Base-by-base conservation (phyloP, 1,140 invertebrate genomes). In the Pemphigus obesinymphae region DNA sequence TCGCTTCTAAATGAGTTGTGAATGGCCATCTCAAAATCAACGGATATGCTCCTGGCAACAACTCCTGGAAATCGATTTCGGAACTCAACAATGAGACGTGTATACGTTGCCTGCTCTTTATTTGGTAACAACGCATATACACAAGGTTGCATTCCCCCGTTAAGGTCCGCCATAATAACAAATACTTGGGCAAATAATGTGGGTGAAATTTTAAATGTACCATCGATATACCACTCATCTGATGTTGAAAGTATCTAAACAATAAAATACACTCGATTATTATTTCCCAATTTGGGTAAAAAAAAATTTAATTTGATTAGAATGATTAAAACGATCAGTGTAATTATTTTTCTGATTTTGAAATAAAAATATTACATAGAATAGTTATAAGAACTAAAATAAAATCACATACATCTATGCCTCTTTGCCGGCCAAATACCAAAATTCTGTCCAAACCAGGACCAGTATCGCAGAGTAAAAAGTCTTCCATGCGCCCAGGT, bases 1-100 rank as follows among this genome's bases (percentile, higher is more conserved):
- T 45, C 70, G 4, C 3, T 50, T 45, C 70, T 43, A 11, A 50
- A 43, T 8, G 70, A 11, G 20, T 73, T 73, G 15, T 73, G n/a
- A 3, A 50, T 50, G 20, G 70, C 70, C 4, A 45, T n/a, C 26
- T 73, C 70, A 73, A 73, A 73, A 45, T 73, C 70, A 11, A 73
- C 45, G 8, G 45, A 45, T 7, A 73, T 73, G 20, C 40, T 73
- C 5, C 40, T 20, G 7, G 37, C 40, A 43, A 23, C 15, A 5
- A 73, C 13, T n/a, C 40, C 37, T 26, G 70, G 45, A 26, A 13
- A 37, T 17, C 45, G 37, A 23, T 45, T 40, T 45, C 15, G 6
- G 1, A 73, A 6, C 11, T 43, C 70, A 11, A n/a, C n/a, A 11
- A 73, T 1, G 4, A 73, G 45, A 2, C 23, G 20, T 45, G 17